Base-by-base conservation (phyloP, 1,140 invertebrate species). In the Cydia amplana region DNA sequence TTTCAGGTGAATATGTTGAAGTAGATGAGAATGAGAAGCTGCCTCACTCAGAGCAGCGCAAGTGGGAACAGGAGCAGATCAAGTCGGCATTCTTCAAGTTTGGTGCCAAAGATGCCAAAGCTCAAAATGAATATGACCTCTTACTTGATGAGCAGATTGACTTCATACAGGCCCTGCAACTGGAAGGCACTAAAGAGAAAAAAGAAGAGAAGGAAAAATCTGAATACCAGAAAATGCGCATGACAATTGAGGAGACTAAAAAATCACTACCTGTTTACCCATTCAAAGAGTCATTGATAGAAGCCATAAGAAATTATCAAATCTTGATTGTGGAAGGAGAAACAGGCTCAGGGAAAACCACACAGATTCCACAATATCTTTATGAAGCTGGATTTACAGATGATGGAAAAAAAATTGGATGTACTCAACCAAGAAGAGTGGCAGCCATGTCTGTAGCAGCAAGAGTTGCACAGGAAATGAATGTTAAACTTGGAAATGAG, bases 381-480 rank as follows among this genome's bases (percentile, higher is more conserved):
- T 95, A 98, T 88, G 97, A 99, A 88, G 96, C 97, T 64, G 98
- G 98, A 64, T 98, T 96, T 85, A 97, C 96, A 9, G 93, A 95
- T 65, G 95, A 97, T 87, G 95, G 95, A 18, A 98, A 97, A 95
- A 91, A 97, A 96, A 95, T 99, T 77, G 97, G 97, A 0, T 99
- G 98, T 93, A 99, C 98, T 5, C 98, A 99, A 89, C 99, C 99
- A 0, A 93, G 99, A 85, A 93, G 99, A 94, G 99, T 99, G 28
- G 99, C 99, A 51, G 98, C 99, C 10, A 99, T 99, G 99, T 99
- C 98, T 28, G 99, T 99, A n/a, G 98, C 99, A 55, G 97, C 98
- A 51, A 95, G 99, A 93, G 99, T 99, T 1, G 98, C 98, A n/a
- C 98, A 99, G 93, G 99, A 99, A 95, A 99, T 99, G 98, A 98